phyloP scores from a whole-genome alignment of 2,113 vertebrate genomes.

The Cebidichthys violaceus region DNA sequence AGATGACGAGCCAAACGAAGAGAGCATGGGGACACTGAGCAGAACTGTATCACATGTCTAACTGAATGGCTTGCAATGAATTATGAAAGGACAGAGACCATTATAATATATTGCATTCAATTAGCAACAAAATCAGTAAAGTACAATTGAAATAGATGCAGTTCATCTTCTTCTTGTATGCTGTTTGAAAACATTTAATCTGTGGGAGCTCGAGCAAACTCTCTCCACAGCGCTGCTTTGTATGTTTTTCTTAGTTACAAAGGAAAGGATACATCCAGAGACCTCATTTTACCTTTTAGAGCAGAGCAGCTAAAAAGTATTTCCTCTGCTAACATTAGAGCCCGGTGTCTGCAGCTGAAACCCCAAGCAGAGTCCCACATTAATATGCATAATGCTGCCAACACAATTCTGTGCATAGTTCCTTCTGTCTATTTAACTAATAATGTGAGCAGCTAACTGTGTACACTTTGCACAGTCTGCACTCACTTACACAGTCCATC shows the following conservation, averaged over 20 bases:
- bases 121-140: neutral
- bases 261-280: neutral
- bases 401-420: conserved; percentile 37
- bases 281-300: conserved; percentile 37
- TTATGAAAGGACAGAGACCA: conserved; percentile 28
- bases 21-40: conserved; percentile 20
- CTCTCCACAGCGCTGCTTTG: neutral
- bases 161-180: neutral
- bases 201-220: neutral
- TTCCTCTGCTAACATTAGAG: conserved; percentile 31
- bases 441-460: conserved; percentile 51
- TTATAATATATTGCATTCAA: neutral
- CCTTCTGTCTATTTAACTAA: conserved; percentile 46
- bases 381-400: conserved; percentile 44
- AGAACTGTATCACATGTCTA: conserved; percentile 24
- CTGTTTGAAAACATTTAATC: neutral
- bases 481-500: conserved; percentile 22
- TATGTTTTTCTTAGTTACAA: conserved; percentile 9
- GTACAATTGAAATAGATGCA: neutral
- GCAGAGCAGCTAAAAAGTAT: conserved; percentile 15
- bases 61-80: conserved; percentile 33
- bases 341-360: conserved; percentile 7
- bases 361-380: conserved; percentile 22
- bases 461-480: conserved; percentile 18
- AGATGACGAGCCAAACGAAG: conserved; percentile 54